Evolutionary conservation across 2,888 invertebrate genomes (phyloP).

Genomic region (Eupithecia insigniata): DNA sequence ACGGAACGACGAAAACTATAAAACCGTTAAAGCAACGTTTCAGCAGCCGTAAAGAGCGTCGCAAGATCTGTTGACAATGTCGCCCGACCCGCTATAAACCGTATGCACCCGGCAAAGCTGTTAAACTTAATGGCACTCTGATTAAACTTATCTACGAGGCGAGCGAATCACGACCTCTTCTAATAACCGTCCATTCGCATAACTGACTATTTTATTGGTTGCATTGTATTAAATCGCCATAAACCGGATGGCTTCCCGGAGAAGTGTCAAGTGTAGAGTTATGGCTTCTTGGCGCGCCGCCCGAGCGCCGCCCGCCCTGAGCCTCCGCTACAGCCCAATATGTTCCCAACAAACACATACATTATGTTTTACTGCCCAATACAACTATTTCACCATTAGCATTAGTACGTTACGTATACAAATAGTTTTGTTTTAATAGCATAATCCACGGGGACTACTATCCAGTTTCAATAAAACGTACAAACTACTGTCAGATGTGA

Average conservation of each 20-base stretch:
- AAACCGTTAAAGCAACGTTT: constrained; percentile 84
- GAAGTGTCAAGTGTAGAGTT: constrained; percentile 56
- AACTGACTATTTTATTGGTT: constrained; percentile 53
- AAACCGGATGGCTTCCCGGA: constrained; percentile 48
- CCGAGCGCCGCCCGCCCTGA: constrained; percentile 40
- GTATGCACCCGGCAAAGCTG: constrained; percentile 79
- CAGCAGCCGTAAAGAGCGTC: constrained; percentile 83
- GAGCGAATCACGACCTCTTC: constrained; percentile 71
- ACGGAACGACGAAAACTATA: constrained; percentile 83
- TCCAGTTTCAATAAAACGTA: constrained; percentile 34
- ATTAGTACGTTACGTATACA: constrained; percentile 29
- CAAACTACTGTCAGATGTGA: constrained; percentile 20
- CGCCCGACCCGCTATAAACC: constrained; percentile 79
- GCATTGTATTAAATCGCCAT: constrained; percentile 58
- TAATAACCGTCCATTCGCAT: constrained; percentile 67
- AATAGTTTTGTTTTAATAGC: constrained; percentile 32
- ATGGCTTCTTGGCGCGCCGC: constrained; percentile 62
- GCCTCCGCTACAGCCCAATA: constrained; percentile 56
- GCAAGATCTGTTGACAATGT: constrained; percentile 84
- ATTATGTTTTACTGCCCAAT: constrained; percentile 49
- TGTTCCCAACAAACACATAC: constrained; percentile 53
- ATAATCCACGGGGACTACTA: constrained; percentile 31
- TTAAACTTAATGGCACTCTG: constrained; percentile 82
- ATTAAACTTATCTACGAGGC: constrained; percentile 80
- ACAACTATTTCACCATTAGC: constrained; percentile 27